A percentile compares a stretch with the other conserved stretches of the same genome.
phyloP scores from a whole-genome alignment of 2,113 vertebrate species.

The Astur gentilis region DNA sequence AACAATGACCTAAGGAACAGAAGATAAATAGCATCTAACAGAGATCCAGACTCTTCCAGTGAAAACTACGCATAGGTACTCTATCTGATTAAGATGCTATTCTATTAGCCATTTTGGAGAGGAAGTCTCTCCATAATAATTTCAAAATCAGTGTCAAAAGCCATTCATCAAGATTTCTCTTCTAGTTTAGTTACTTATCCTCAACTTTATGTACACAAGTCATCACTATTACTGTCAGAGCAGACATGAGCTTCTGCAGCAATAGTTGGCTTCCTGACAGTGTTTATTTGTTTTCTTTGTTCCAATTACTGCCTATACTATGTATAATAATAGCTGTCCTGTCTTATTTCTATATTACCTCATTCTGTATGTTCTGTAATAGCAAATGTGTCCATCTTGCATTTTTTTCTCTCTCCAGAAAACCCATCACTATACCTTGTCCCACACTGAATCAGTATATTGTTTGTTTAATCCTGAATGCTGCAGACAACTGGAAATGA shows the following conservation, averaged over 20 bases:
- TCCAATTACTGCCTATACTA: not conserved
- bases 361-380: not conserved
- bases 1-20: not conserved
- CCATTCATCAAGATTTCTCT: not conserved
- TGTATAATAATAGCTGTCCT: not conserved
- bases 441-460: not conserved
- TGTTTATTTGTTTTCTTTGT: not conserved
- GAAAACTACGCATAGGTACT: accelerated
- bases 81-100: not conserved
- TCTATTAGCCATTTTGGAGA: not conserved
- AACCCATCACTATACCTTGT: not conserved
- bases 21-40: not conserved
- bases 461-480: not conserved
- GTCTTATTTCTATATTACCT: not conserved
- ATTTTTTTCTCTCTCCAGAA: not conserved
- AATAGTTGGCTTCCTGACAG: not conserved
- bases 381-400: not conserved
- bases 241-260: not conserved
- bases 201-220: not conserved
- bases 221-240: not conserved
- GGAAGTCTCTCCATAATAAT: not conserved
- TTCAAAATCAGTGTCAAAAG: conserved; percentile 41
- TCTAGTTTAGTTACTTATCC: not conserved
- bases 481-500: not conserved
- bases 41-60: not conserved